Conservation (phyloP, 2,888 invertebrate species). For the Orthosia gothica region DNA sequence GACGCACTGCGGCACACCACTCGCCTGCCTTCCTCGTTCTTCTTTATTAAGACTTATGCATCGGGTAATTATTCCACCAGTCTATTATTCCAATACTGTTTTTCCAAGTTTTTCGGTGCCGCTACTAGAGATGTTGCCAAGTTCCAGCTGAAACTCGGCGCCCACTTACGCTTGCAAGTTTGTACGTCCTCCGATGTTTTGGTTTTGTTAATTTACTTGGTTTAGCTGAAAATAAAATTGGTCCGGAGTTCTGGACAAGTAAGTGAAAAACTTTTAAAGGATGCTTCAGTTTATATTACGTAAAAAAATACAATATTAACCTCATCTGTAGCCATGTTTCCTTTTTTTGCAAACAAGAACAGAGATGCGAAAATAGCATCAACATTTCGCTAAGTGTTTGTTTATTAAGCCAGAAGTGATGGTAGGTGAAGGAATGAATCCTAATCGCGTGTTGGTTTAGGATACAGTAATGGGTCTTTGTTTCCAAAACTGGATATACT, state of each 20-base stretch:
- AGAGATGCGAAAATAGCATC: constrained; percentile 26
- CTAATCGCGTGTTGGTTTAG: constrained; percentile 66
- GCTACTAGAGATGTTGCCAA: constrained; percentile 53
- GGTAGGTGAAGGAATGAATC: constrained; percentile 59
- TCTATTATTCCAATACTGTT: constrained; percentile 51
- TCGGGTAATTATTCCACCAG: constrained; percentile 60
- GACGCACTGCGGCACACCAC: constrained; percentile 86
- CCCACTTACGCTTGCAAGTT: constrained; percentile 49
- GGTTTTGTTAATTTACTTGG: constrained; percentile 38
- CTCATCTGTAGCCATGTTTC: background rate
- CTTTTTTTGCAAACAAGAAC: constrained; percentile 14
- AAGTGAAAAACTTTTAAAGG: constrained; percentile 42
- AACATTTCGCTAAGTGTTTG: constrained; percentile 47
- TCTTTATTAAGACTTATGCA: constrained; percentile 69
- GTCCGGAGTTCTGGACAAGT: constrained; percentile 15
- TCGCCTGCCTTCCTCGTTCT: constrained; percentile 65
- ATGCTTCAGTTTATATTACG: constrained; percentile 1
- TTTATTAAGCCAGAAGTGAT: constrained; percentile 56
- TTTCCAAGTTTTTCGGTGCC: constrained; percentile 48
- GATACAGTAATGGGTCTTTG: constrained; percentile 58
- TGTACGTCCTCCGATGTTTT: constrained; percentile 27
- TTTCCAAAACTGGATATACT: constrained; percentile 38
- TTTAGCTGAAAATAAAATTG: constrained; percentile 53
- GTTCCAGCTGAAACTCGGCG: constrained; percentile 47
- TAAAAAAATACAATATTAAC: constrained; percentile 15